Evolutionary conservation across 2,113 vertebrate genomes (phyloP).

Genomic region (Oncorhynchus keta): DNA sequence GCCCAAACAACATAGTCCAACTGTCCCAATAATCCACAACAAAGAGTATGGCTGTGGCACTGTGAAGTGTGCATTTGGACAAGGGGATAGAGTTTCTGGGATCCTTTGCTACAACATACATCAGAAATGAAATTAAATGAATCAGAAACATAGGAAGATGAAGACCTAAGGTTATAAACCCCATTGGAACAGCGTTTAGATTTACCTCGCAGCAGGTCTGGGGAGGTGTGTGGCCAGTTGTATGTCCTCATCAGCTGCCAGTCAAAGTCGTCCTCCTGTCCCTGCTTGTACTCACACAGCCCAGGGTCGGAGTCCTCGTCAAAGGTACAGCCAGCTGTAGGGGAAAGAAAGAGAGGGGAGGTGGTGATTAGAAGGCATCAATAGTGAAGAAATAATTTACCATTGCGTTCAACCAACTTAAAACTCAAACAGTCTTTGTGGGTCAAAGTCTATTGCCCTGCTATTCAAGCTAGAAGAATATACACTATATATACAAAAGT

Average conservation of each 20-base stretch:
- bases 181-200: neutral
- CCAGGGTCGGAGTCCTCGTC: slow-evolving; percentile 82
- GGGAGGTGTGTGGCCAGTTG: slow-evolving; percentile 73
- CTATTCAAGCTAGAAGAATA: too few species aligned
- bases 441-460: too few species aligned
- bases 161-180: neutral
- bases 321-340: slow-evolving; percentile 89
- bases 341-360: neutral
- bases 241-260: slow-evolving; percentile 88
- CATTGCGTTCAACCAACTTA: too few species aligned
- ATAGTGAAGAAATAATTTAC: neutral
- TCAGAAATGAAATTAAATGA: too few species aligned
- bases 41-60: neutral
- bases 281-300: slow-evolving; percentile 89
- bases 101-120: too few species aligned
- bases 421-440: too few species aligned
- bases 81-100: too few species aligned
- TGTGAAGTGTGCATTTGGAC: neutral
- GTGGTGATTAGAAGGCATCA: neutral
- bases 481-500: too few species aligned
- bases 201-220: slow-evolving; percentile 88
- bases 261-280: slow-evolving; percentile 89
- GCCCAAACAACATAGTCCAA: too few species aligned
- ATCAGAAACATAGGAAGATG: neutral
- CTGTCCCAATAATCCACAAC: too few species aligned